Base-by-base conservation (phyloP, 2,888 invertebrate species). In the Pandemis cinnamomeana region DNA sequence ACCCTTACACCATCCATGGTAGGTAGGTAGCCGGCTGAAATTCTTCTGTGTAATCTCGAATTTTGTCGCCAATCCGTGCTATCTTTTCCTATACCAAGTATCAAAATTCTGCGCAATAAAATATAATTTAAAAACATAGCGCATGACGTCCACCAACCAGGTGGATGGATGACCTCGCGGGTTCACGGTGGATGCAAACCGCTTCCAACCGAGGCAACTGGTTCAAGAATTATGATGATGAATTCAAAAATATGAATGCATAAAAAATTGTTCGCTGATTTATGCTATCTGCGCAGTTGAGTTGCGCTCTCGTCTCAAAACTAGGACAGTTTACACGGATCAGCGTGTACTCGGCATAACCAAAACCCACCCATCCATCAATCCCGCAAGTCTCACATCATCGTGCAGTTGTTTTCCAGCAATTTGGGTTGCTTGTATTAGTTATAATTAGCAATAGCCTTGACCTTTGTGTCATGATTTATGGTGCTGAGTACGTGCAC, bases 381-480 rank as follows among this genome's bases (percentile, higher is more conserved):
- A 3, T 55, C 11, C 13, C 64, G 7, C 41, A 44, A 68, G 3
- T 55, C 11, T 15, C 64, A n/a, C 48, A 44, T 41, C 55, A 55
- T 55, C 55, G 48, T 60, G 46, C 48, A 41, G 68, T 68, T 62
- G 46, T 67, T 63, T 68, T 58, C 68, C 63, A 71, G 60, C 41
- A 58, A 13, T 60, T 66, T 60, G 27, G 61, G 51, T 66, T 67
- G 51, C 55, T 72, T 72, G 55, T 58, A 48, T n/a, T 67, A 42
- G 46, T 72, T 72, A 63, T 58, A 63, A 58, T 55, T 63, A n/a
- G 5, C 67, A n/a, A n/a, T 51, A 41, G 36, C 67, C 67, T 72
- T 72, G 72, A 63, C 72, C 67, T 44, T 27, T 63, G 20, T 67
- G 27, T 4, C n/a, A 7, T 68, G 55, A 72, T 68, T 72, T 48